These are phyloP conservation scores for Vireo altiloquus DNA, from an alignment of 2,113 vertebrate species.

Conservation along the genomic window DNA sequence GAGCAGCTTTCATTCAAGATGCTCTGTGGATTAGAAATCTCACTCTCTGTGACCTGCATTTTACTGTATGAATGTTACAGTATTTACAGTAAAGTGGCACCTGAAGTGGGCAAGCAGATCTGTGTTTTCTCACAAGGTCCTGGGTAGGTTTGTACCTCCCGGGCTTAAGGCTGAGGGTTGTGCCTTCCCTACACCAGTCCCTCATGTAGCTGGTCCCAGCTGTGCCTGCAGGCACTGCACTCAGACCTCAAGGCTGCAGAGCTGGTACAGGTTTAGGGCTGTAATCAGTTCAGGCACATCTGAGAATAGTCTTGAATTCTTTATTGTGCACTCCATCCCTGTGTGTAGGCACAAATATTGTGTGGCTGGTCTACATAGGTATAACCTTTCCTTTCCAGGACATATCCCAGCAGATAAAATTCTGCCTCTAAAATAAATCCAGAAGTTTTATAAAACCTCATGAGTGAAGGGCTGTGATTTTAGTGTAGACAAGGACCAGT, in stretches of 20 bases:
- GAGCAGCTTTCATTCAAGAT: background rate
- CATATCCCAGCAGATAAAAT: too few relatives aligned
- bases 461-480: background rate
- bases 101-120: background rate
- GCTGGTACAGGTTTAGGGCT: background rate
- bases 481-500: background rate
- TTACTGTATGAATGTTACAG: background rate
- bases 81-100: background rate
- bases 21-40: background rate
- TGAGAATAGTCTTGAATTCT: background rate
- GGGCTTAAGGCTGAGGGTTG: background rate
- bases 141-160: background rate
- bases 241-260: background rate
- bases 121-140: background rate
- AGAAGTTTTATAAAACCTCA: background rate
- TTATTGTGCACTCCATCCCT: background rate
- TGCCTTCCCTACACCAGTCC: background rate
- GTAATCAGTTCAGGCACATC: background rate
- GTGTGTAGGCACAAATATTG: background rate
- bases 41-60: background rate
- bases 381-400: background rate
- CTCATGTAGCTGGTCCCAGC: background rate
- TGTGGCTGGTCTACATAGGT: background rate
- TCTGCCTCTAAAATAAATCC: background rate
- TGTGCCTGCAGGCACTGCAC: background rate